Evolutionary conservation across 2,888 invertebrate species (phyloP), one percentile per base, ranked within the genome.

Genomic region (Chymomyza fuscimana): DNA sequence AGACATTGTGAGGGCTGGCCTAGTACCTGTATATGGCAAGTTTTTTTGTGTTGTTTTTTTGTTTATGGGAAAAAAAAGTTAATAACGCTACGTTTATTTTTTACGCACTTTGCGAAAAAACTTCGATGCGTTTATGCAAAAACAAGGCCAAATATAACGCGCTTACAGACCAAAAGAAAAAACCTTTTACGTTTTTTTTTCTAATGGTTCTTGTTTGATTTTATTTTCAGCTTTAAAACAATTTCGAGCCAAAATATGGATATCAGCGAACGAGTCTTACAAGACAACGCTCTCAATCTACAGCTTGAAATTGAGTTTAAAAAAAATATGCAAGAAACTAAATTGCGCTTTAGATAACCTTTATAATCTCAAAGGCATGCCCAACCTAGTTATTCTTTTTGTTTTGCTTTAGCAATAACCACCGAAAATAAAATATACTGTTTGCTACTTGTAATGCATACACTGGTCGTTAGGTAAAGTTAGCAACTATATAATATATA

Each of bases 1-100:
- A 92, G 92, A 92, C 92, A 92, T 92, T 91, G 90, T 92, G 91
- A 92, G 92, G 92, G 92, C 92, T 92, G 92, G 92, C 92, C 92
- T 92, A 92, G 92, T 92, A 92, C 92, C 92, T 92, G 89, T 81
- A 81, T 74, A 78, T 77, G 74, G 77, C 79, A 80, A 81, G 78
- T 76, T 75, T 67, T 25, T 25, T 25, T 76, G 2, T 65, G 69
- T 73, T 75, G 72, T 77, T 73, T 72, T 70, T 69, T 68, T 32
- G 32, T 66, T 25, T 70, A 69, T 64, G 63, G 62, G 50, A 69
- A 62, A 61, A 75, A 51, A 9, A 1, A 22, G 16, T 54, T 54
- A 54, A n/a, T 10, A 54, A 54, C 54, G 54, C 54, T 54, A 62
- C 50, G 22, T 16, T 36, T 50, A 46, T 54, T 62, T 59, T 4